Conservation (phyloP, 1,140 invertebrate genomes). For the Drosophila sucinea region DNA sequence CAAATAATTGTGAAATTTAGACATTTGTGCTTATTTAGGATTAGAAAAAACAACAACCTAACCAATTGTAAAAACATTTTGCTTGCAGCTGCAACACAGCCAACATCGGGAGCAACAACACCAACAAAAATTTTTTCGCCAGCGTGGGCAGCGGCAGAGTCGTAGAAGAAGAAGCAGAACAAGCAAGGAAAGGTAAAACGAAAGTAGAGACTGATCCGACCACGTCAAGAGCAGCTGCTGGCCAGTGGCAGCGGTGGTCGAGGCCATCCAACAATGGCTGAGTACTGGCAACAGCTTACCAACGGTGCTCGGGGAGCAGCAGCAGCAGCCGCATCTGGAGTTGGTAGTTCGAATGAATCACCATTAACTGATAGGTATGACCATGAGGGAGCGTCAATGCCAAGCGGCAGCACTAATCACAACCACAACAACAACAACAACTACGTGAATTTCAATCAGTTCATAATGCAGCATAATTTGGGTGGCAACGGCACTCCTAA, state of each 20-base stretch:
- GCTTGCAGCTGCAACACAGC: conserved; percentile 1
- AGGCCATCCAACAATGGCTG: conserved; percentile 49
- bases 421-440: conserved; percentile 62
- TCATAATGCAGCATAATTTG: conserved; percentile 79
- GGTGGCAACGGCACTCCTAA: conserved; percentile 15
- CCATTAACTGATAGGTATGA: conserved; percentile 31
- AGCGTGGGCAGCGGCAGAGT: conserved; percentile 1
- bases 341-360: conserved; percentile 1
- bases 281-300: conserved; percentile 66
- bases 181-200: conserved; percentile 1
- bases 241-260: conserved; percentile 21
- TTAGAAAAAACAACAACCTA: background rate
- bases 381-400: conserved; percentile 19
- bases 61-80: background rate
- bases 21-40: background rate
- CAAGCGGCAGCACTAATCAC: conserved; percentile 8
- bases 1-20: conserved; percentile 51
- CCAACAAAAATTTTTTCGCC: conserved; percentile 31
- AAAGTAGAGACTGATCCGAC: conserved; percentile 27
- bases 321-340: conserved; percentile 11
- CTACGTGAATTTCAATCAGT: conserved; percentile 82
- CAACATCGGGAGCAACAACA: background rate
- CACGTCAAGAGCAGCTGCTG: conserved; percentile 22
- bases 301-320: conserved; percentile 42
- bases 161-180: background rate